Conservation (phyloP, 1,140 invertebrate species). For the Philopotamus ludificatus region DNA sequence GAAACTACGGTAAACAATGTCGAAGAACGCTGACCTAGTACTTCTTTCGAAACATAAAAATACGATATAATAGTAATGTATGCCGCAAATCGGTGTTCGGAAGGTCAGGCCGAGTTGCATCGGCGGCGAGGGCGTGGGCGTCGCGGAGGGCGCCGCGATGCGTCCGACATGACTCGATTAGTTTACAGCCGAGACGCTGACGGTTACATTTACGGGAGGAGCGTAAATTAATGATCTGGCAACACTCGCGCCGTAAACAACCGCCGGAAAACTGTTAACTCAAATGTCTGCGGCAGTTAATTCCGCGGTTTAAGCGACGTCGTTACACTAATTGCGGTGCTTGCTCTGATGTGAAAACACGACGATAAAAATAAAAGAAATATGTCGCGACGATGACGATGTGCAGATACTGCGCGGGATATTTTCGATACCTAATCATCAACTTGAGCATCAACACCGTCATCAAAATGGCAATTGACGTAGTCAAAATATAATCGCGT, state of each 20-base stretch:
- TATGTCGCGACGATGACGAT: no score
- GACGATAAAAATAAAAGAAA: slow-evolving; percentile 12
- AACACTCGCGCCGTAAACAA: slow-evolving; percentile 6
- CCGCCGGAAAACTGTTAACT: slow-evolving; percentile 9
- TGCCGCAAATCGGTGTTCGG: no score
- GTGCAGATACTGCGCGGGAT: no score
- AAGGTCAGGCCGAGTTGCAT: no score
- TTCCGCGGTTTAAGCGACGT: slow-evolving; percentile 7
- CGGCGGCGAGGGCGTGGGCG: neutral
- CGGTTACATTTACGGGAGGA: neutral
- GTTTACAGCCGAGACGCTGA: neutral
- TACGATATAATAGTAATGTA: no score
- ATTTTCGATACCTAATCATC: no score
- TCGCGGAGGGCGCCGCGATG: neutral
- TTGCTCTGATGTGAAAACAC: neutral
- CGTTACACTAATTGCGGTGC: slow-evolving; percentile 8
- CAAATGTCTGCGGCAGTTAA: slow-evolving; percentile 10
- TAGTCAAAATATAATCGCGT: neutral
- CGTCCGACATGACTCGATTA: slow-evolving; percentile 8
- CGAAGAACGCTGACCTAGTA: no score
- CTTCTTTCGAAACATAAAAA: no score
- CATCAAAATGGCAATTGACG: neutral
- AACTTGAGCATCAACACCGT: neutral
- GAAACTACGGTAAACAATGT: no score
- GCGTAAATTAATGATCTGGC: slow-evolving; percentile 7